These are phyloP conservation scores for human DNA, from an alignment of 2,113 vertebrate species.

Conservation along the genomic window DNA sequence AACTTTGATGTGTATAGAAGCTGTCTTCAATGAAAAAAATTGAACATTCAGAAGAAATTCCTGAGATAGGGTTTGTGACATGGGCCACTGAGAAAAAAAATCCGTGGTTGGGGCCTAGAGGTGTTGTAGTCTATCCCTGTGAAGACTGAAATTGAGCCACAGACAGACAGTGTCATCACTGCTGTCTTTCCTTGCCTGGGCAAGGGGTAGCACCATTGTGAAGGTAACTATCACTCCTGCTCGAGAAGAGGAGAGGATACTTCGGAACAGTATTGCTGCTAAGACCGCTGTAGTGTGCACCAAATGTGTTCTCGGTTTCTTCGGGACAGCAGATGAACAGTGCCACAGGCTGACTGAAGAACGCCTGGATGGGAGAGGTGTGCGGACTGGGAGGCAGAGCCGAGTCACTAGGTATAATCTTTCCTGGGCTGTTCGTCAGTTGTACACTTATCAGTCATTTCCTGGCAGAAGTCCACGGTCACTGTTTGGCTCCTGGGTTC, in stretches of 20 bases:
- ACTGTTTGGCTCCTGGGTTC: slow-evolving; percentile 96
- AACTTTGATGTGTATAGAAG: slow-evolving; percentile 94
- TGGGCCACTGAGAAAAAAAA: slow-evolving; percentile 93
- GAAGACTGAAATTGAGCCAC: slow-evolving; percentile 91
- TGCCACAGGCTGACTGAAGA: slow-evolving; percentile 91
- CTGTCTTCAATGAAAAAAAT: slow-evolving; percentile 94
- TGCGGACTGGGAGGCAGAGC: slow-evolving; percentile 72
- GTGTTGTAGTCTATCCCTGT: slow-evolving; percentile 92
- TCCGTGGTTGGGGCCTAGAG: slow-evolving; percentile 95
- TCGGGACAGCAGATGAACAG: slow-evolving; percentile 88
- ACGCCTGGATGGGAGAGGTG: slow-evolving; percentile 84
- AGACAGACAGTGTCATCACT: slow-evolving; percentile 90
- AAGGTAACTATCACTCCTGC: slow-evolving; percentile 87
- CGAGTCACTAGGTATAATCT: slow-evolving; percentile 91
- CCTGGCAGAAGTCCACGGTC: slow-evolving; percentile 99
- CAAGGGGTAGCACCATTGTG: slow-evolving; percentile 92
- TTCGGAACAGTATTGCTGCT: slow-evolving; percentile 91
- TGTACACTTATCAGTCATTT: slow-evolving; percentile 99
- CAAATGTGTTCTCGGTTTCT: slow-evolving; percentile 86
- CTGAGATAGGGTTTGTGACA: slow-evolving; percentile 99
- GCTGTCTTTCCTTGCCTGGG: slow-evolving; percentile 86
- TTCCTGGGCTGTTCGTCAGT: slow-evolving; percentile 98
- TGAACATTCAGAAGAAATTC: slow-evolving; percentile 99
- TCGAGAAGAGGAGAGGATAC: slow-evolving; percentile 87
- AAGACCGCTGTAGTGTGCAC: slow-evolving; percentile 93